Conservation (phyloP, 2,888 invertebrate species). For the Apamea crenata region DNA sequence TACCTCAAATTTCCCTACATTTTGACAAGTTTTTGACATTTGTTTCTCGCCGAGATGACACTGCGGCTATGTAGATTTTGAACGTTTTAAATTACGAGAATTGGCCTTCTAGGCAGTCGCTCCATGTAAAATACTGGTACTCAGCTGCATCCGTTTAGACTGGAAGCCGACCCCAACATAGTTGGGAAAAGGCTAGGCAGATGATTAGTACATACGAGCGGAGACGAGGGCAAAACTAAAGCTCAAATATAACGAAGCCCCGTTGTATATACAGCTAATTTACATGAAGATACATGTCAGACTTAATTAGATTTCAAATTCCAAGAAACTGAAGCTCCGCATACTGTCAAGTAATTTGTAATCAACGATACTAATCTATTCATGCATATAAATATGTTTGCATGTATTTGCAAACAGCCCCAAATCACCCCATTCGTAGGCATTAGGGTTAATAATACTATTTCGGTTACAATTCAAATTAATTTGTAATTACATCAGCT, state of each 20-base stretch:
- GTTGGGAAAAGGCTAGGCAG: too few species aligned
- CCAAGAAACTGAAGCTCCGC: slow-evolving; percentile 15
- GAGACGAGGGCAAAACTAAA: neutral
- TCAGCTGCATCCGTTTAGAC: too few species aligned
- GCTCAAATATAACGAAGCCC: neutral
- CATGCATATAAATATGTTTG: neutral
- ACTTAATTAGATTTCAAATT: slow-evolving; percentile 29
- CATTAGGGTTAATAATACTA: slow-evolving; percentile 39
- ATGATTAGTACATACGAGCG: neutral
- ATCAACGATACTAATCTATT: slow-evolving; percentile 40
- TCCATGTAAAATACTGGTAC: too few species aligned
- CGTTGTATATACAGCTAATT: slow-evolving; percentile 5
- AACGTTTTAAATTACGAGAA: too few species aligned
- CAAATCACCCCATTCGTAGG: slow-evolving; percentile 29
- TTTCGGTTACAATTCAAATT: slow-evolving; percentile 54
- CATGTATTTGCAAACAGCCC: slow-evolving; percentile 13
- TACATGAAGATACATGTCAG: slow-evolving; percentile 18
- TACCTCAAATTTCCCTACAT: too few species aligned
- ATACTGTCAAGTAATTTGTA: slow-evolving; percentile 34
- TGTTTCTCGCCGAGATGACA: too few species aligned
- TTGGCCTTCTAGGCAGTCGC: too few species aligned
- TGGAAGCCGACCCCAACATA: too few species aligned
- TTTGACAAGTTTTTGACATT: too few species aligned
- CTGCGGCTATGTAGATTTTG: too few species aligned
- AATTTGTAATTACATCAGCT: slow-evolving; percentile 57